These are phyloP conservation scores for Tribolium madens DNA, from an alignment of 1,140 invertebrate species.

Conservation along the genomic window DNA sequence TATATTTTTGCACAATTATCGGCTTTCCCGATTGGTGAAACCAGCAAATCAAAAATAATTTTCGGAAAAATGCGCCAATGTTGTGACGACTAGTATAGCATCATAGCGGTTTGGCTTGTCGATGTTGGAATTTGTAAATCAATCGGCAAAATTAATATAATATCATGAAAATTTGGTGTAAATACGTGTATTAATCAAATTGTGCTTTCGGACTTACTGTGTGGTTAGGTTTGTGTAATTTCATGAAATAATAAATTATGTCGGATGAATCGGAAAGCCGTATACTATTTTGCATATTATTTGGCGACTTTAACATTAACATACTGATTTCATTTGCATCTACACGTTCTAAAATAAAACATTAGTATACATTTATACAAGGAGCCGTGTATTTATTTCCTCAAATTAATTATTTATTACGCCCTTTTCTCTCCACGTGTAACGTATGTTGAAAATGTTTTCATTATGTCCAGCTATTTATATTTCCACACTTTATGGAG, in stretches of 20 bases:
- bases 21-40: too few species aligned
- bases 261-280: conserved; percentile 12
- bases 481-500: too few species aligned
- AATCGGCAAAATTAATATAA: neutral
- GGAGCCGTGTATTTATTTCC: conserved; percentile 23
- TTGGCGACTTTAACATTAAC: conserved; percentile 34
- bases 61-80: too few species aligned
- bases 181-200: neutral
- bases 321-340: conserved; percentile 37
- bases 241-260: conserved; percentile 18
- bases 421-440: neutral
- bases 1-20: too few species aligned
- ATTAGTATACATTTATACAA: conserved; percentile 39
- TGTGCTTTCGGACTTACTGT: conserved; percentile 1
- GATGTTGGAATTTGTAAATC: neutral
- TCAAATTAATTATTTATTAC: conserved; percentile 37
- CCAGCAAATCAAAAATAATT: too few species aligned
- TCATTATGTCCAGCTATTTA: neutral
- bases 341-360: conserved; percentile 33
- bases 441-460: neutral
- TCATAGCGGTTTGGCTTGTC: too few species aligned
- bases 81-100: too few species aligned
- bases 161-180: neutral
- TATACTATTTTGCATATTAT: conserved; percentile 31
- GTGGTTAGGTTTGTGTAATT: conserved; percentile 1